Evolutionary conservation across 2,888 invertebrate genomes (phyloP), one percentile per base, ranked within the genome.

Genomic region (Melieria omissa): DNA sequence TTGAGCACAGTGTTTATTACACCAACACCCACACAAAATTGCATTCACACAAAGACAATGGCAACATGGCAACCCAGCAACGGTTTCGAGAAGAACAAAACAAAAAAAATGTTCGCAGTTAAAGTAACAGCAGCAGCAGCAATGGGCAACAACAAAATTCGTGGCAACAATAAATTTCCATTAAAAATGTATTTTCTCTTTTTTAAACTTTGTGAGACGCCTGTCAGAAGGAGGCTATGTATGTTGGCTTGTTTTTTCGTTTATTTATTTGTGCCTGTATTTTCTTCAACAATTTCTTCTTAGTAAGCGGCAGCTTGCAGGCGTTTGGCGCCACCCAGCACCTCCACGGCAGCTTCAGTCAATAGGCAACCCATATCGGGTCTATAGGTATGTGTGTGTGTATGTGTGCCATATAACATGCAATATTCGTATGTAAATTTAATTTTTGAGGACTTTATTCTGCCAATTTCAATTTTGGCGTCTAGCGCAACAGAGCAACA

Each of bases 151-250:
- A 29, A 29, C 29, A 29, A 29, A 29, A 29, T 29, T 29, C 29
- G 29, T 29, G 81, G 79, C 81, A 81, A 83, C 82, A 83, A 83
- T 83, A 83, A 83, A 83, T 83, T 83, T 83, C 81, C 82, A 83
- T 83, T 83, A 83, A 81, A 81, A 83, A 78, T 80, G 67, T 73
- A 74, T 68, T 73, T 72, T 72, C 66, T 29, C 42, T 44, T 55
- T 41, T 60, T 44, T 65, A 49, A 65, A 44, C 46, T 49, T 58
- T 12, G 29, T 47, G 7, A 42, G 14, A 29, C 29, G 49, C n/a
- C 10, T 29, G 41, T 12, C 7, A 12, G 52, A n/a, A 12, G 52
- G 9, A 4, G 52, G 52, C n/a, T 49, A 12, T 12, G 52, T 49
- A 12, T 12, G 52, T 29, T 29, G 29, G 29, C 29, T 29, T 29